Base-by-base conservation (phyloP, 2,797 vertebrate genomes). In the Melanotaenia nigrans region DNA sequence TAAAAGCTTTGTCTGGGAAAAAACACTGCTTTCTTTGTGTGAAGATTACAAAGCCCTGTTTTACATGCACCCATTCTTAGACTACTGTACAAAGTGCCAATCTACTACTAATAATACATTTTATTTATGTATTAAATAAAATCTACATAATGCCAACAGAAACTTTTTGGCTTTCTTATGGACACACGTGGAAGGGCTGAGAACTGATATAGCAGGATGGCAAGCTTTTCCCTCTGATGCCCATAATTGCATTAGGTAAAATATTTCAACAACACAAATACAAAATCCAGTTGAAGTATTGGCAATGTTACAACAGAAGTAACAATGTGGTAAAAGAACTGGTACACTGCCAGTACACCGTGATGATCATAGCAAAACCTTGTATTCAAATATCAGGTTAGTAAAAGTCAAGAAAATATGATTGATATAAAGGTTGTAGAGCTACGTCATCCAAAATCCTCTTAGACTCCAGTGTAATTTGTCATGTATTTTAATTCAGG, bases 1-100 rank as follows among this genome's bases (percentile, higher is more conserved):
- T 91, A 92, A 92, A 91, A 83, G 58, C 54, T 85, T 47, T 83
- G 62, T 45, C 28, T 14, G 73, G 38, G 7, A 33, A 33, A 78
- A 10, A 6, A 36, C n/a, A 22, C 5, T 55, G 28, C 24, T 63
- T 56, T 47, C 10, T 45, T 20, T 42, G 1, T 55, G 20, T 28
- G 24, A 54, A 54, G 40, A 13, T 13, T 14, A 40, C 13, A 40
- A 40, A 40, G 38, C 38, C 38, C 38, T 40, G 38, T 14, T 40
- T 40, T 40, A 13, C 38, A 40, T 40, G 3, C 3, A 40, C 38
- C 38, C 13, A 1, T 40, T 40, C 13, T 12, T 38, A 38, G 36
- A 38, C 36, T 38, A 12, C 11, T 38, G 36, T 36, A 36, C 10
- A 11, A 11, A 36, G 35, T 38, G 13, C 38, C 13, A 3, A 3